Conservation (phyloP, 2,888 invertebrate genomes). For the Smittia sp. region DNA sequence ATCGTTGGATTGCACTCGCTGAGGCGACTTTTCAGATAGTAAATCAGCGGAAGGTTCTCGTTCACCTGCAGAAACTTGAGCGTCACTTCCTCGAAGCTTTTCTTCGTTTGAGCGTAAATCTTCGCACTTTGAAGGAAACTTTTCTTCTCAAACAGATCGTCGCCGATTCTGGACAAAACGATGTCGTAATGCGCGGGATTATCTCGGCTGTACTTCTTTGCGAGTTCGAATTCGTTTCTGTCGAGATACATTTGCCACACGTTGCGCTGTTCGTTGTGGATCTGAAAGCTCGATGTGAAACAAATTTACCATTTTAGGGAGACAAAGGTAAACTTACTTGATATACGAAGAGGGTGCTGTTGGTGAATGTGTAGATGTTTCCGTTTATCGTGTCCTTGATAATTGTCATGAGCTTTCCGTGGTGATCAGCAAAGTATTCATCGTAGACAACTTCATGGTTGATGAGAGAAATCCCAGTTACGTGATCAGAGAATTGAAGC, state of each 20-base stretch:
- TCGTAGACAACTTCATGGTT: conserved; percentile 84
- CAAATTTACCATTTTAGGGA: background rate
- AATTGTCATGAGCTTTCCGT: conserved; percentile 76
- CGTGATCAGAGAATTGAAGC: conserved; percentile 75
- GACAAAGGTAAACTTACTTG: conserved; percentile 58
- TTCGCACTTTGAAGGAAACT: conserved; percentile 81
- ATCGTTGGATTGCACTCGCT: conserved; percentile 63
- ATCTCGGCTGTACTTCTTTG: conserved; percentile 77
- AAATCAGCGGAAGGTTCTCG: conserved; percentile 81
- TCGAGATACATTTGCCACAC: conserved; percentile 88
- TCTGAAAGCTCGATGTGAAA: background rate
- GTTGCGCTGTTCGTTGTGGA: conserved; percentile 74
- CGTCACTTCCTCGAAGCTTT: conserved; percentile 92
- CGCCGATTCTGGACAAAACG: conserved; percentile 85
- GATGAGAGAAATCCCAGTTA: conserved; percentile 79
- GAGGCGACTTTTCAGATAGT: conserved; percentile 81
- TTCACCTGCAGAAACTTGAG: conserved; percentile 82
- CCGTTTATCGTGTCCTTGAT: conserved; percentile 75
- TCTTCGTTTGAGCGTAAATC: conserved; percentile 84
- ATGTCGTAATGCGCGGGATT: conserved; percentile 79
- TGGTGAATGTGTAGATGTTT: conserved; percentile 83
- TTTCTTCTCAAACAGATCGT: conserved; percentile 73
- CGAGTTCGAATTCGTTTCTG: conserved; percentile 79
- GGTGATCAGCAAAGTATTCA: conserved; percentile 75
- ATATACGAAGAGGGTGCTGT: conserved; percentile 80